Conservation (phyloP, 1,140 invertebrate species). For the Trachymyrmex cornetzi region DNA sequence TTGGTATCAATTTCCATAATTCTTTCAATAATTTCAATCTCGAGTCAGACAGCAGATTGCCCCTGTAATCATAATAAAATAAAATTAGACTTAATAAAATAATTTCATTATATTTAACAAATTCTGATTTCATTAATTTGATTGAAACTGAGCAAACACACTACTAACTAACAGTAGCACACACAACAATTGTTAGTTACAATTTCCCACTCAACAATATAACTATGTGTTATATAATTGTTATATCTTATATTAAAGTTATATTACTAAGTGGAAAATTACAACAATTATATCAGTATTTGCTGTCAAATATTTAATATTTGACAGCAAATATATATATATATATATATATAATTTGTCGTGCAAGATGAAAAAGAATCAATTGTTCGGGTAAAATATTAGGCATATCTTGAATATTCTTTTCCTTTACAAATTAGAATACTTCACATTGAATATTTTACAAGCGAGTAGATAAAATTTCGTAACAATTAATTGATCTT, state of each 20-base stretch:
- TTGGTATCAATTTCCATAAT: conserved; percentile 85
- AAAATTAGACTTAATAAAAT: conserved; percentile 2
- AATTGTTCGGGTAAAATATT: background rate
- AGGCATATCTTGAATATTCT: background rate
- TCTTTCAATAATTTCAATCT: conserved; percentile 1
- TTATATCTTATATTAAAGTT: too few relatives aligned
- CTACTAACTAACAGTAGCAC: too few relatives aligned
- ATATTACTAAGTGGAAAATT: too few relatives aligned
- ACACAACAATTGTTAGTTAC: too few relatives aligned
- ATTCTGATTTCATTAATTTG: background rate
- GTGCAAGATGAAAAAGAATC: background rate
- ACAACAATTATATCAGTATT: too few relatives aligned
- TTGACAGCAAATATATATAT: too few relatives aligned
- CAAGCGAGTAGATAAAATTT: background rate
- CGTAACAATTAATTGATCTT: conserved; percentile 26
- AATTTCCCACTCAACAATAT: too few relatives aligned
- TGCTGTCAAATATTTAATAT: background rate
- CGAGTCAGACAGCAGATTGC: background rate
- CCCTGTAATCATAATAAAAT: background rate
- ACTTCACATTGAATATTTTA: background rate
- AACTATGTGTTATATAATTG: too few relatives aligned
- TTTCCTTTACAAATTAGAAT: background rate
- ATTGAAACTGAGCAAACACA: background rate
- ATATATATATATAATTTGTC: background rate
- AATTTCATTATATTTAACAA: background rate